Evolutionary conservation across 2,888 invertebrate genomes (phyloP).

Genomic region (Lobophora halterata): DNA sequence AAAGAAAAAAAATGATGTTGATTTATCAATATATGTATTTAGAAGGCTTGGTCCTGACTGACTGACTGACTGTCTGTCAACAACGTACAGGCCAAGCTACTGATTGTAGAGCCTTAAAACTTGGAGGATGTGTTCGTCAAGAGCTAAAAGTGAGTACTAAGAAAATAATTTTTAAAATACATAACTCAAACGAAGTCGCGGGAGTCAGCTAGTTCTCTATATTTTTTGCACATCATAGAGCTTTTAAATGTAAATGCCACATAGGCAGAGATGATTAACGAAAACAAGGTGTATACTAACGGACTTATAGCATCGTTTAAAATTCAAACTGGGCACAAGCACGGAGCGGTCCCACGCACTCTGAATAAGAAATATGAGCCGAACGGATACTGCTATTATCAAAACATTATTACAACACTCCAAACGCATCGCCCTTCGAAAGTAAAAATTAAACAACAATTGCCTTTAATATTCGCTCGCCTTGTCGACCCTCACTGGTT

Average conservation of each 20-base stretch:
- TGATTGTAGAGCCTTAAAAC: too few species aligned
- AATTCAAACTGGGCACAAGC: constrained; percentile 54
- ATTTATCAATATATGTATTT: too few species aligned
- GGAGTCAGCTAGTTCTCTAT: too few species aligned
- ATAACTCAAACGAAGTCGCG: too few species aligned
- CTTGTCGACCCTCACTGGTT: constrained; percentile 68
- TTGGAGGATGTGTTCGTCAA: too few species aligned
- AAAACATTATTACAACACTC: constrained; percentile 81
- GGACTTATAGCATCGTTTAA: constrained; percentile 50
- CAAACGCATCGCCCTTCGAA: constrained; percentile 70
- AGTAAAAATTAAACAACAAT: constrained; percentile 81
- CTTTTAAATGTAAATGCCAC: constrained; percentile 9
- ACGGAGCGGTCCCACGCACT: constrained; percentile 68
- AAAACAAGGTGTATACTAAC: constrained; percentile 62
- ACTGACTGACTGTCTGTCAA: too few species aligned
- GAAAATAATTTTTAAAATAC: too few species aligned
- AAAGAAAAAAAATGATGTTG: too few species aligned
- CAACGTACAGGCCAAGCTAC: too few species aligned
- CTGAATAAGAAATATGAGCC: constrained; percentile 79
- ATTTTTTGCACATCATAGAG: too few species aligned
- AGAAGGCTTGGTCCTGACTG: too few species aligned
- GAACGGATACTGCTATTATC: constrained; percentile 79
- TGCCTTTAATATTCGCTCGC: constrained; percentile 78
- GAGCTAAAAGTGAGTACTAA: too few species aligned
- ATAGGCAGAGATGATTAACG: constrained; percentile 15